Conservation (phyloP, 2,797 vertebrate species). For the Hapalemur alaotrensis region DNA sequence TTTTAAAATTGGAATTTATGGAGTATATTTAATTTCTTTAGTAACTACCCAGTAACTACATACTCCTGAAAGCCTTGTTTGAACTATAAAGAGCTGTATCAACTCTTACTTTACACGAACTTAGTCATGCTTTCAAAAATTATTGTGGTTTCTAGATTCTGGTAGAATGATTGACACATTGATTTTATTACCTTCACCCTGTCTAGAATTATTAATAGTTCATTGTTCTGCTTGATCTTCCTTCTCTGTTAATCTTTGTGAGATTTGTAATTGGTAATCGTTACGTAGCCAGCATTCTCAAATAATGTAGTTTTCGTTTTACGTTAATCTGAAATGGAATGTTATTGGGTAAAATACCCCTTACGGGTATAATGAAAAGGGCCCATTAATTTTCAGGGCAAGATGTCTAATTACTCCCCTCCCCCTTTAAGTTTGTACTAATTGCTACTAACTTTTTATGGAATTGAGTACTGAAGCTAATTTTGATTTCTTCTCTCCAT, state of each 20-base stretch:
- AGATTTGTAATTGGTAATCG: constrained; percentile 69
- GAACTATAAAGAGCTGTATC: neutral
- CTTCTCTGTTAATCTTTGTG: constrained; percentile 58
- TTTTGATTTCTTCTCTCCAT: constrained; percentile 78
- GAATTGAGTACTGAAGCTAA: constrained; percentile 76
- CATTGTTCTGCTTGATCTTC: constrained; percentile 54
- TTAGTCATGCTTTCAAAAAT: constrained; percentile 16
- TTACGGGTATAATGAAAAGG: constrained; percentile 81
- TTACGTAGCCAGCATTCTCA: constrained; percentile 75
- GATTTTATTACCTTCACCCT: constrained; percentile 49
- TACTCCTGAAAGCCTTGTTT: constrained; percentile 20
- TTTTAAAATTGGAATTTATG: constrained; percentile 28
- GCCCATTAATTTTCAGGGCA: constrained; percentile 84
- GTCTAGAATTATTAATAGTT: constrained; percentile 71
- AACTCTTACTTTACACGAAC: constrained; percentile 34
- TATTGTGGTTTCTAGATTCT: constrained; percentile 52
- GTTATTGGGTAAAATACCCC: constrained; percentile 79
- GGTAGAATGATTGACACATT: constrained; percentile 51
- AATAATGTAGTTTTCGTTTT: constrained; percentile 76
- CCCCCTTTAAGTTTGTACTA: constrained; percentile 71
- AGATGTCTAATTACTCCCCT: constrained; percentile 82
- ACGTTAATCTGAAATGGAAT: constrained; percentile 79
- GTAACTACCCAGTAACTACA: neutral
- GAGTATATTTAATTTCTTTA: constrained; percentile 26
- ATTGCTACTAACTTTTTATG: constrained; percentile 84